These are phyloP conservation scores for Podarcis muralis DNA, from an alignment of 2,113 vertebrate species.

Conservation along the genomic window DNA sequence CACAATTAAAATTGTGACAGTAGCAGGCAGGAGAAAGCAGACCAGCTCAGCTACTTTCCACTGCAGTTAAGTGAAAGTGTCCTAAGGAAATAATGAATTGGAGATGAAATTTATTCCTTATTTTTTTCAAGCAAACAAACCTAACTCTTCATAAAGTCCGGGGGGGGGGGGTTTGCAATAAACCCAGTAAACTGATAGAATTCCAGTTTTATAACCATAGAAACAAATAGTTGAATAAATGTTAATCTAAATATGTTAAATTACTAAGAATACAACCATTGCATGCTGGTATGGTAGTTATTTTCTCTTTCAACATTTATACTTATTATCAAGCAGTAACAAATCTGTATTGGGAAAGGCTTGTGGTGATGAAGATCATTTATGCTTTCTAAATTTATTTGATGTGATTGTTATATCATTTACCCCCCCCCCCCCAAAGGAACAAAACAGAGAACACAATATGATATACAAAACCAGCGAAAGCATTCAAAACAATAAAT, in stretches of 20 bases:
- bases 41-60: constrained; percentile 68
- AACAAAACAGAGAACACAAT: not conserved
- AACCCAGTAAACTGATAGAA: too few relatives aligned
- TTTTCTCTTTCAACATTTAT: constrained; percentile 17
- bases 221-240: too few relatives aligned
- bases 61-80: constrained; percentile 71
- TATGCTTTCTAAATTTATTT: not conserved
- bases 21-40: constrained; percentile 68
- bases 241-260: too few relatives aligned
- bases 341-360: not conserved
- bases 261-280: too few relatives aligned
- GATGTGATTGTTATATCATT: not conserved
- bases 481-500: not conserved
- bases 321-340: not conserved
- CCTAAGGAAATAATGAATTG: constrained; percentile 79
- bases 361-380: not conserved
- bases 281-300: too few relatives aligned
- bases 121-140: not conserved
- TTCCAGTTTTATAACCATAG: too few relatives aligned
- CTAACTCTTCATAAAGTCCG: constrained; percentile 20
- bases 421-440: not conserved
- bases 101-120: constrained; percentile 47
- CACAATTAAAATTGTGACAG: constrained; percentile 77
- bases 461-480: not conserved
- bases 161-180: too few relatives aligned